A percentile compares a stretch with the other conserved stretches of the same genome.
These are phyloP conservation scores for Lottia gigantea DNA, from an alignment of 2,888 invertebrate species.

Conservation along the genomic window DNA sequence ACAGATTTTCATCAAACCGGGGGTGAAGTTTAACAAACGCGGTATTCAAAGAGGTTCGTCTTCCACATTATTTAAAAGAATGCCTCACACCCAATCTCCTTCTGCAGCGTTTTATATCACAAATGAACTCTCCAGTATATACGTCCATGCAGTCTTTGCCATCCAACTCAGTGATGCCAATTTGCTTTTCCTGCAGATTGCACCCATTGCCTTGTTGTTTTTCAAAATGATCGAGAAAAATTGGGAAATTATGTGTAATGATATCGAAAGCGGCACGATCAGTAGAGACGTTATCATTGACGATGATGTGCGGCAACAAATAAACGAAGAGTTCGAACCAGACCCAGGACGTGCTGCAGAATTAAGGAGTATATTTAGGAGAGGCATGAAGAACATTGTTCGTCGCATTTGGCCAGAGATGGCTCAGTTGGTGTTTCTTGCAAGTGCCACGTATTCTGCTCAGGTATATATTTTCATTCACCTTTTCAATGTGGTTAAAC, in stretches of 20 bases:
- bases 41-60: slow-evolving; percentile 32
- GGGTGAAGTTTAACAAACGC: slow-evolving; percentile 18
- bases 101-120: slow-evolving; percentile 8
- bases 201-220: slow-evolving; percentile 27
- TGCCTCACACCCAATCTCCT: slow-evolving; percentile 26
- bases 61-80: slow-evolving; percentile 25
- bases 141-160: slow-evolving; percentile 35
- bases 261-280: slow-evolving; percentile 32
- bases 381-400: slow-evolving; percentile 31
- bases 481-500: neutral
- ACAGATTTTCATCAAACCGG: slow-evolving; percentile 20
- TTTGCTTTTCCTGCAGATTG: slow-evolving; percentile 31
- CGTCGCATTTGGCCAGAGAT: slow-evolving; percentile 34
- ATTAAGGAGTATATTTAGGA: slow-evolving; percentile 29
- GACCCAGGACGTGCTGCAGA: slow-evolving; percentile 22
- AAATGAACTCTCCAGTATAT: slow-evolving; percentile 27
- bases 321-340: slow-evolving; percentile 17
- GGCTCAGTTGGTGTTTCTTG: slow-evolving; percentile 28
- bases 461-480: slow-evolving; percentile 23
- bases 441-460: slow-evolving; percentile 31
- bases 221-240: slow-evolving; percentile 31
- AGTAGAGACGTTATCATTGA: slow-evolving; percentile 17
- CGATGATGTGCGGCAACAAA: slow-evolving; percentile 7
- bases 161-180: slow-evolving; percentile 27
- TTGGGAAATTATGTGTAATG: slow-evolving; percentile 32